Evolutionary conservation across 2,888 invertebrate genomes (phyloP).

Genomic region (Acleris sparsana): DNA sequence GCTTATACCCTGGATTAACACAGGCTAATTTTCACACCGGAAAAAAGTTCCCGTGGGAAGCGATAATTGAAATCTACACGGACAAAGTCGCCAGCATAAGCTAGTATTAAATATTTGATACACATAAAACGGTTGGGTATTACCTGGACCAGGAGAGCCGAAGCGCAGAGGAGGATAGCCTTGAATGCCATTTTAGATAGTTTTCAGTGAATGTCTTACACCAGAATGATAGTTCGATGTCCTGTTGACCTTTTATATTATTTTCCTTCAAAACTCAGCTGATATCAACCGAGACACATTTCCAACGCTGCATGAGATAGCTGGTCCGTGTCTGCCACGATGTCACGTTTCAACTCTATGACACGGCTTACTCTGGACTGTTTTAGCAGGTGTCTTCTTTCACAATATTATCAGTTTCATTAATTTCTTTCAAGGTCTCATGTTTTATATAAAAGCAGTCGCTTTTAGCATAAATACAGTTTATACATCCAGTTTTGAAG

Average conservation of each 20-base stretch:
- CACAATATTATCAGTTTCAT: no score
- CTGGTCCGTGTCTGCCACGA: no score
- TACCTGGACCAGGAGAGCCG: conserved; percentile 27
- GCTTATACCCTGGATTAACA: no score
- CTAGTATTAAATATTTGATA: neutral
- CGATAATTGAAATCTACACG: no score
- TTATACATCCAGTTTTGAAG: conserved; percentile 31
- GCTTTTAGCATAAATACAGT: conserved; percentile 2
- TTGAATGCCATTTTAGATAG: conserved; percentile 26
- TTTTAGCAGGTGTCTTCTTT: no score
- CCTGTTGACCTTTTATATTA: conserved; percentile 13
- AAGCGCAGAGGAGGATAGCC: conserved; percentile 35
- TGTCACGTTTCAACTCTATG: no score
- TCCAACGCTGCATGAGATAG: no score
- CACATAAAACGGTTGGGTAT: neutral
- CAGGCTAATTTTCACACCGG: no score
- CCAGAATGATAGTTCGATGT: neutral
- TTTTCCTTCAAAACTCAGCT: neutral
- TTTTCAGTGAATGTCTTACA: conserved; percentile 6
- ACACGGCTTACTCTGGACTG: no score
- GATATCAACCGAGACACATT: neutral
- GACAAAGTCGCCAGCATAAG: no score
- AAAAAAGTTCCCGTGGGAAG: no score
- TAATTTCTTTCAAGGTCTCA: conserved; percentile 1
- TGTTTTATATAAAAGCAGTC: neutral